phyloP scores from a whole-genome alignment of 2,888 invertebrate genomes.

The Nebria brevicollis region DNA sequence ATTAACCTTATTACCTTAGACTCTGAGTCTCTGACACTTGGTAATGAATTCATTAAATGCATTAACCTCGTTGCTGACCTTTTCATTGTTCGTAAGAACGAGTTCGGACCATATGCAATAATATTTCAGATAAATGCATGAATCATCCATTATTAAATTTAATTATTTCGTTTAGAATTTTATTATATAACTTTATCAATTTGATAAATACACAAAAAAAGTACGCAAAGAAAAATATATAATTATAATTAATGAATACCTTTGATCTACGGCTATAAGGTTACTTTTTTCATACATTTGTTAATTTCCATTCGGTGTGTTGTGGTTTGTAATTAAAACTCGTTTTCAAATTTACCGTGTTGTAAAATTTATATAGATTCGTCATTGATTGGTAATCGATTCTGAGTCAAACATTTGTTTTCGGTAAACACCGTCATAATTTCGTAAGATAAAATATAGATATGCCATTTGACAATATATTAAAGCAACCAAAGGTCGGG shows the following conservation, averaged over 20 bases:
- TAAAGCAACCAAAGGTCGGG: no score
- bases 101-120: neutral
- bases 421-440: no score
- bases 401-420: neutral
- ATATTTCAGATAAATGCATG: neutral
- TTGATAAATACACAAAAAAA: no score
- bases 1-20: constrained; percentile 43
- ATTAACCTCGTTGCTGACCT: constrained; percentile 36
- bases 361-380: neutral
- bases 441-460: no score
- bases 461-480: no score
- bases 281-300: neutral
- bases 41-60: constrained; percentile 39
- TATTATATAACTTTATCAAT: no score
- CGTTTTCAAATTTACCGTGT: neutral
- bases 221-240: no score
- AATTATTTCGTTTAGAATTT: no score
- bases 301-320: neutral
- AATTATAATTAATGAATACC: neutral
- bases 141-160: no score
- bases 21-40: constrained; percentile 29
- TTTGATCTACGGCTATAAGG: neutral
- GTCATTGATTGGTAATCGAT: neutral
- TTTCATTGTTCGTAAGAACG: constrained; percentile 27
- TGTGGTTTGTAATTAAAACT: neutral